These are phyloP conservation scores for Onchidella celtica DNA, from an alignment of 2,888 invertebrate genomes.

Conservation along the genomic window DNA sequence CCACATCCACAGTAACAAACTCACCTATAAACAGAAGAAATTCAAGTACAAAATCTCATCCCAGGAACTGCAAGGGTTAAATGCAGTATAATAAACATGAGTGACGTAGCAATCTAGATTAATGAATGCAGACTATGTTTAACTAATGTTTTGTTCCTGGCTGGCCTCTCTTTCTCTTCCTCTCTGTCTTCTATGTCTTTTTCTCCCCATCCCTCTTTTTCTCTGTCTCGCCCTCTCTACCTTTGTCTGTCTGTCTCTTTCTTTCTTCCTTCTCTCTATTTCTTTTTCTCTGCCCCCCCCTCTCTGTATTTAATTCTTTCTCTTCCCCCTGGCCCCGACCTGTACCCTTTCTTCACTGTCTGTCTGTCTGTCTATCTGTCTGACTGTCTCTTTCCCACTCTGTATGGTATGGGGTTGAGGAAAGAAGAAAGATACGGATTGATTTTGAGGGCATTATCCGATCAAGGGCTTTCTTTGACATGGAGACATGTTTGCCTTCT, in stretches of 20 bases:
- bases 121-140: not conserved
- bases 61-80: too few species aligned
- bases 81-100: too few species aligned
- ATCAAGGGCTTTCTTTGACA: too few species aligned
- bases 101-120: too few species aligned
- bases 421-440: too few species aligned
- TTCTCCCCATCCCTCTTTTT: constrained; percentile 14
- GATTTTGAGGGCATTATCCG: too few species aligned
- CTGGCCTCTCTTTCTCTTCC: not conserved
- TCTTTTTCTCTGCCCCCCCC: not conserved
- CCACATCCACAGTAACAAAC: too few species aligned
- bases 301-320: not conserved
- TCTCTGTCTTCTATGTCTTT: not conserved
- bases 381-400: not conserved
- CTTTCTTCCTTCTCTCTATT: not conserved
- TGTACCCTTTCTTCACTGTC: not conserved
- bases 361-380: not conserved
- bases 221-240: not conserved
- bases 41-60: too few species aligned
- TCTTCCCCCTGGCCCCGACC: not conserved
- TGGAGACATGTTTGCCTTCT: too few species aligned
- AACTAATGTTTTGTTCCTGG: not conserved
- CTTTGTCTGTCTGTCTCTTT: not conserved
- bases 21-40: too few species aligned
- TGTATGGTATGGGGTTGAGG: too few species aligned